Conservation (phyloP, 92 coral and sea anemone species). For the Porites divaricata region DNA sequence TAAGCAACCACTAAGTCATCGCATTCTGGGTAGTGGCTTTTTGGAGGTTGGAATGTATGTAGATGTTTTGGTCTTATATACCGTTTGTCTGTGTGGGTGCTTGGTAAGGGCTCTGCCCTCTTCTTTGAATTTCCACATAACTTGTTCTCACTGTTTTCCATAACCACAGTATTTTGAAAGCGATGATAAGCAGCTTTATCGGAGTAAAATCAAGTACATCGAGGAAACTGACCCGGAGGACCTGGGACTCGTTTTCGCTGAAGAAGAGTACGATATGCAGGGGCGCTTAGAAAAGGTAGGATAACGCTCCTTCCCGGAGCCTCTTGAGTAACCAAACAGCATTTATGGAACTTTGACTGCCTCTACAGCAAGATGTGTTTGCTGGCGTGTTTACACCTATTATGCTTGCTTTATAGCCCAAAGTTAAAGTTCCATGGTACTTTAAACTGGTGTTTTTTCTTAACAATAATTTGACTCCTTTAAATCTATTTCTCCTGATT, state of each 20-base stretch:
- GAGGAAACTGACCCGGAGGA: conserved; percentile 94
- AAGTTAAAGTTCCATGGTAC: no score
- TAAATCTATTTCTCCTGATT: no score
- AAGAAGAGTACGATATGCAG: conserved; percentile 74
- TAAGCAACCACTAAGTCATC: no score
- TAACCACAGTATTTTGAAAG: conserved; percentile 83
- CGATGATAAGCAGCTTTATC: conserved; percentile 91
- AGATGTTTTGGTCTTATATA: no score
- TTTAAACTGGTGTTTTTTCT: not conserved
- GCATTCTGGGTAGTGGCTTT: no score
- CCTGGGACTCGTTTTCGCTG: conserved; percentile 81
- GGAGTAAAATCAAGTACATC: conserved; percentile 91
- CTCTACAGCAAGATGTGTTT: no score
- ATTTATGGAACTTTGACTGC: no score
- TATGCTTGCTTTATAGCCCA: not conserved
- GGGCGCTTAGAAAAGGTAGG: conserved; percentile 82
- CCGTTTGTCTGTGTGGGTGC: no score
- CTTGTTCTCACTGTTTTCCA: no score
- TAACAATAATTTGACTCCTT: no score
- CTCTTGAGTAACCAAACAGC: conserved; percentile 54
- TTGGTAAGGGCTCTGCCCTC: not conserved
- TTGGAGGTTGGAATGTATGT: no score
- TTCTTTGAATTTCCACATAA: not conserved
- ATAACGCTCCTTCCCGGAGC: conserved; percentile 18
- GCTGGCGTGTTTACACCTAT: no score